Evolutionary conservation across 2,888 invertebrate species (phyloP).

Genomic region (Pollenia amentaria): DNA sequence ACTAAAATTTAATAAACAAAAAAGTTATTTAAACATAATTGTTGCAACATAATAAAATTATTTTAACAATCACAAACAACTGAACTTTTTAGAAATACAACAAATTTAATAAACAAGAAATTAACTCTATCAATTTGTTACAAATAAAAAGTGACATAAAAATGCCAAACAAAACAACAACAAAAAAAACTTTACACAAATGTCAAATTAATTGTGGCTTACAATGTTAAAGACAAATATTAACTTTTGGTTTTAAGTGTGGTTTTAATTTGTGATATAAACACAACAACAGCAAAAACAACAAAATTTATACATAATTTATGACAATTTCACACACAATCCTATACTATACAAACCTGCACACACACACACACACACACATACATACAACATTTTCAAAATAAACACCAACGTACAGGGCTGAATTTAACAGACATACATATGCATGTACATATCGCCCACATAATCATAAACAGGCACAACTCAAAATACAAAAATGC

Average conservation of each 20-base stretch:
- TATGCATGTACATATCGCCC: no score
- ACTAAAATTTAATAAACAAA: not conserved
- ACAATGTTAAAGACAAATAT: slow-evolving; percentile 81
- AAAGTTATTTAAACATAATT: slow-evolving; percentile 5
- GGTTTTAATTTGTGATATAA: slow-evolving; percentile 80
- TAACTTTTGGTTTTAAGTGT: slow-evolving; percentile 81
- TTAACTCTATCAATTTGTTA: slow-evolving; percentile 42
- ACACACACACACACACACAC: slow-evolving; percentile 14
- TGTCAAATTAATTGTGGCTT: slow-evolving; percentile 82
- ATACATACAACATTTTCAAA: slow-evolving; percentile 24
- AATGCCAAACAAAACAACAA: not conserved
- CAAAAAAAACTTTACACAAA: slow-evolving; percentile 75
- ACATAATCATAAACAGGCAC: no score
- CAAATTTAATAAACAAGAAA: not conserved
- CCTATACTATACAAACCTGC: slow-evolving; percentile 6
- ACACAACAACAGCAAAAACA: slow-evolving; percentile 48
- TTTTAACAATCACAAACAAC: slow-evolving; percentile 9
- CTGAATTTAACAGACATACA: no score
- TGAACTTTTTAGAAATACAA: slow-evolving; percentile 9
- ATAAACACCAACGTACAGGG: not conserved
- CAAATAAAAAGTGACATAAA: slow-evolving; percentile 47
- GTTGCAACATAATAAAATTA: slow-evolving; percentile 28
- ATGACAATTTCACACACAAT: slow-evolving; percentile 74
- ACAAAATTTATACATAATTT: slow-evolving; percentile 78
- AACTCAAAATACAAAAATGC: slow-evolving; percentile 1